Evolutionary conservation across 2,113 vertebrate species (phyloP).

Genomic region (Pardalotus punctatus): DNA sequence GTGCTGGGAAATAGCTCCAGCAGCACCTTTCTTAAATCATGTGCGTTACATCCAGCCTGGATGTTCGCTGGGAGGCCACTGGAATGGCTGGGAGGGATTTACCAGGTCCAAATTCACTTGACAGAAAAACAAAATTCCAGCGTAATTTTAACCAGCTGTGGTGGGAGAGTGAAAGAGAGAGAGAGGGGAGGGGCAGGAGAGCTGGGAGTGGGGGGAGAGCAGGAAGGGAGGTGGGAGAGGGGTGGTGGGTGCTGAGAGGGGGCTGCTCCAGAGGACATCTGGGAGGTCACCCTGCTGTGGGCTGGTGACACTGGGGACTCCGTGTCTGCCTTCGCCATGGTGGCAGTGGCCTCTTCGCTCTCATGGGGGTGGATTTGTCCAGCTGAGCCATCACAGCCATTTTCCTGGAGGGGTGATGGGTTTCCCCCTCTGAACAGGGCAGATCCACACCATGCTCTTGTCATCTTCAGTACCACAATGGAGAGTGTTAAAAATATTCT

Average conservation of each 20-base stretch:
- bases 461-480: fast-evolving
- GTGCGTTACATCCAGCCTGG: conserved; percentile 26
- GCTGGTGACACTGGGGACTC: not conserved
- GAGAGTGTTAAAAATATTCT: not conserved
- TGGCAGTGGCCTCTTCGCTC: fast-evolving
- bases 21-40: conserved; percentile 66
- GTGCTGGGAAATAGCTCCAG: conserved; percentile 6
- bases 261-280: not conserved
- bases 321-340: fast-evolving
- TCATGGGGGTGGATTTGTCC: not conserved
- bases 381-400: not conserved
- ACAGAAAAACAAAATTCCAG: conserved; percentile 80
- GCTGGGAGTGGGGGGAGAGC: not conserved
- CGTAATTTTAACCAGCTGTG: conserved; percentile 79
- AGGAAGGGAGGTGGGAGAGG: not conserved
- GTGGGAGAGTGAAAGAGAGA: conserved; percentile 49
- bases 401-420: not conserved
- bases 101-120: conserved; percentile 75
- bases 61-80: conserved; percentile 56
- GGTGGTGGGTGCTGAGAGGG: not conserved
- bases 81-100: conserved; percentile 70
- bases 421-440: not conserved
- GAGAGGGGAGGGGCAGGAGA: conserved; percentile 26
- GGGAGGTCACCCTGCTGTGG: fast-evolving
- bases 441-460: fast-evolving